Evolutionary conservation across 2,797 vertebrate species (phyloP).

Genomic region (Loriculus beryllinus): DNA sequence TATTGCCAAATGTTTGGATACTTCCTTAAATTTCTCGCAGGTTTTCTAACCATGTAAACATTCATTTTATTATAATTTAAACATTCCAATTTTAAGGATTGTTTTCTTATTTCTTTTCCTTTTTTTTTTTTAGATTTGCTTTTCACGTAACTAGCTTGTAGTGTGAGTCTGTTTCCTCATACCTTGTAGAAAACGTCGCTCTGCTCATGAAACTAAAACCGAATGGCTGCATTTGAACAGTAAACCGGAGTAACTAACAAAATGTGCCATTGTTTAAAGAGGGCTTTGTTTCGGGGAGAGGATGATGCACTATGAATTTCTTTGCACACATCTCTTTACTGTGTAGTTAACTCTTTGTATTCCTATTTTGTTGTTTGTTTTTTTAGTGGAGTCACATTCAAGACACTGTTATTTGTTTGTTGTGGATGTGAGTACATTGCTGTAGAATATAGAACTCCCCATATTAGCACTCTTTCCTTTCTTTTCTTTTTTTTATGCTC

Average conservation of each 20-base stretch:
- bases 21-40: constrained; percentile 61
- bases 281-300: constrained; percentile 74
- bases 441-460: constrained; percentile 89
- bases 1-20: constrained; percentile 70
- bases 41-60: constrained; percentile 63
- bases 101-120: constrained; percentile 66
- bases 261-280: constrained; percentile 67
- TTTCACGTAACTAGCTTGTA: constrained; percentile 71
- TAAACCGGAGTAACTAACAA: constrained; percentile 67
- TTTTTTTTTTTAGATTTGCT: constrained; percentile 71
- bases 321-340: constrained; percentile 84
- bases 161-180: constrained; percentile 73
- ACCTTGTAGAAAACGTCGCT: constrained; percentile 72
- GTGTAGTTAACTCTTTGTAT: constrained; percentile 91
- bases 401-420: constrained; percentile 96
- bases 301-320: constrained; percentile 78
- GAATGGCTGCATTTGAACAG: constrained; percentile 70
- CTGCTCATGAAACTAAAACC: constrained; percentile 70
- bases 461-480: constrained; percentile 94
- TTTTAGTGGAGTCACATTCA: constrained; percentile 97
- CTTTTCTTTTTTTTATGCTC: constrained; percentile 91
- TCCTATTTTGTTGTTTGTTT: constrained; percentile 91
- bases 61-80: constrained; percentile 63
- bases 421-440: constrained; percentile 97
- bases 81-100: constrained; percentile 63